phyloP scores from a whole-genome alignment of 2,888 invertebrate genomes.

The Clivina fossor region DNA sequence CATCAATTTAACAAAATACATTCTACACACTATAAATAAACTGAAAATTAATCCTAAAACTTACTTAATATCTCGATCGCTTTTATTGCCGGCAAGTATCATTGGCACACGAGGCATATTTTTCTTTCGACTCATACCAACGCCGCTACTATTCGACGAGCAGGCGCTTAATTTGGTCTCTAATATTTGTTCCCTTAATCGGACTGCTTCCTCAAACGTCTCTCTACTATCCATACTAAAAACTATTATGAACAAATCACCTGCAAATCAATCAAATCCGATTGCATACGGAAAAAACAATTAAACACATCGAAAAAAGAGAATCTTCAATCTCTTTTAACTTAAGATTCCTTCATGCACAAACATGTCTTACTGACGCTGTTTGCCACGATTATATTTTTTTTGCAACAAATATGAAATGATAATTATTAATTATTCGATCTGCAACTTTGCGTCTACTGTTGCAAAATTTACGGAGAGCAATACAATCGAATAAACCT shows the following conservation, averaged over 20 bases:
- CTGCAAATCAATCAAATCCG: constrained; percentile 40
- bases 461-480: no score
- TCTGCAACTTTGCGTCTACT: no score
- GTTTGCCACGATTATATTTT: no score
- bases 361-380: no score
- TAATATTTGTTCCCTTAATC: constrained; percentile 77
- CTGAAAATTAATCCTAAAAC: constrained; percentile 45
- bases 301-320: no score
- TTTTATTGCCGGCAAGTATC: constrained; percentile 86
- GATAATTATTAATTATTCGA: no score
- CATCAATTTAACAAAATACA: no score
- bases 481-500: no score
- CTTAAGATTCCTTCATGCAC: no score
- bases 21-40: constrained; percentile 4
- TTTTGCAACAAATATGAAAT: no score
- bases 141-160: constrained; percentile 50
- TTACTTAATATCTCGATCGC: constrained; percentile 78
- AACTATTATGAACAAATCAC: constrained; percentile 69
- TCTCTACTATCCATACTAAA: constrained; percentile 84
- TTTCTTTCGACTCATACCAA: constrained; percentile 56
- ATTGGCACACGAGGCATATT: constrained; percentile 76
- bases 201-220: constrained; percentile 81
- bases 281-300: no score
- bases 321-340: no score
- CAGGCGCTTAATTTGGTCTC: constrained; percentile 78